These are phyloP conservation scores for Stenichneumon culpator DNA, from an alignment of 2,888 invertebrate genomes.

Conservation along the genomic window DNA sequence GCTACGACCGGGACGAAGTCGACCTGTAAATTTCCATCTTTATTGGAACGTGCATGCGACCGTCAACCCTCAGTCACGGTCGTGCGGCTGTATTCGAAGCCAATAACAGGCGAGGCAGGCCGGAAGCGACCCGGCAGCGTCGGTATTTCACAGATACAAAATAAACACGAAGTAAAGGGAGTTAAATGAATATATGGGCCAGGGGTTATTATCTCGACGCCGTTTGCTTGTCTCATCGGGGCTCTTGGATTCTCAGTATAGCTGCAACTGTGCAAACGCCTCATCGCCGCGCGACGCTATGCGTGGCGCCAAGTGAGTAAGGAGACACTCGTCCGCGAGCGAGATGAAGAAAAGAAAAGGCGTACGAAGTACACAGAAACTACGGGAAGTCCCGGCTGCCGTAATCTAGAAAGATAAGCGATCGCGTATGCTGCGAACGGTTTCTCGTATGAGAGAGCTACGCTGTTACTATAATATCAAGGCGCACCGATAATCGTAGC, in stretches of 20 bases:
- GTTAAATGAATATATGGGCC: constrained; percentile 18
- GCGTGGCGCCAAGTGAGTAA: neutral
- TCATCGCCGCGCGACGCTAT: neutral
- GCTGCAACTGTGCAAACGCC: constrained; percentile 3
- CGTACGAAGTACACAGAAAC: constrained; percentile 13
- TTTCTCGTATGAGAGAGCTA: constrained; percentile 22
- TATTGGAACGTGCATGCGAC: constrained; percentile 16
- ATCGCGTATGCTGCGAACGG: constrained; percentile 44
- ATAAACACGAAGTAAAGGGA: constrained; percentile 9
- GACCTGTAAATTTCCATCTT: constrained; percentile 31
- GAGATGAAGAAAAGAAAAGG: constrained; percentile 6
- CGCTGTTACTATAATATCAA: constrained; percentile 26
- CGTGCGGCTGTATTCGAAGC: neutral
- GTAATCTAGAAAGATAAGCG: constrained; percentile 57
- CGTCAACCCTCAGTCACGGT: constrained; percentile 6
- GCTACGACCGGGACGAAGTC: neutral
- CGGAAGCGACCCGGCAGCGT: neutral
- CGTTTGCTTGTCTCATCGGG: neutral
- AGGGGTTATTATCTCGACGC: constrained; percentile 3
- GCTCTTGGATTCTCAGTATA: neutral
- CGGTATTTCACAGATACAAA: constrained; percentile 8
- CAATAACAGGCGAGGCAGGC: constrained; percentile 1
- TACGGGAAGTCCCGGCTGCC: constrained; percentile 38
- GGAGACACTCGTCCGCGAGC: neutral
- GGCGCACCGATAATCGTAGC: constrained; percentile 45